Conservation (phyloP, 37 sponge, comb jelly and placozoan species). For the Chondrilla cf. caribensis region DNA sequence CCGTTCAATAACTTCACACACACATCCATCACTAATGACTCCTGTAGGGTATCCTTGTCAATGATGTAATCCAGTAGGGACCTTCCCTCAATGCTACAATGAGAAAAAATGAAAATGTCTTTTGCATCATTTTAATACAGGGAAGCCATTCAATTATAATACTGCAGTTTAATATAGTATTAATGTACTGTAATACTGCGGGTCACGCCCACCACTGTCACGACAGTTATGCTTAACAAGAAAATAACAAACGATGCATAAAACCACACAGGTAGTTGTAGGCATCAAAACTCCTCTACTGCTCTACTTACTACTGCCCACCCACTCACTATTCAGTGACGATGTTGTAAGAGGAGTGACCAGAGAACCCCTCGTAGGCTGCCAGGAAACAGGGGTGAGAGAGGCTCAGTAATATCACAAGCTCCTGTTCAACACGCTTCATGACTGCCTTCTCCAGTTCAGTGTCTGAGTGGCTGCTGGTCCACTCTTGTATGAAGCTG, state of each 20-base stretch:
- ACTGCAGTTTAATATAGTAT: too few species aligned
- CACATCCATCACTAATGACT: neutral
- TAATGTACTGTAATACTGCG: too few species aligned
- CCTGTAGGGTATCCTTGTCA: slow-evolving; percentile 20
- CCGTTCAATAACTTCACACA: slow-evolving; percentile 27
- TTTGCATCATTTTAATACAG: neutral
- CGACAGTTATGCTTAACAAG: too few species aligned
- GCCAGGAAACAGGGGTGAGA: slow-evolving; percentile 51
- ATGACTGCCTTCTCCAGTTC: neutral
- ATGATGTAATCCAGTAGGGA: slow-evolving; percentile 44
- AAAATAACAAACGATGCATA: too few species aligned
- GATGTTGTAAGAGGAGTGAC: slow-evolving; percentile 35
- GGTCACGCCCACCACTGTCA: too few species aligned
- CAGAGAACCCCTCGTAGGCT: slow-evolving; percentile 39
- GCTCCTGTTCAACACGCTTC: slow-evolving; percentile 56
- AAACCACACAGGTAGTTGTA: too few species aligned
- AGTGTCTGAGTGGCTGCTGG: neutral
- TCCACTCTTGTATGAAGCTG: neutral
- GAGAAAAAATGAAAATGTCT: neutral
- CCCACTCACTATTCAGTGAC: slow-evolving; percentile 58
- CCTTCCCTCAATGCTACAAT: slow-evolving; percentile 35
- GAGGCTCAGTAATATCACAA: slow-evolving; percentile 45
- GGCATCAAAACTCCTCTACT: too few species aligned
- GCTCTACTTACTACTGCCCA: too few species aligned
- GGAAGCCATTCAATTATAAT: too few species aligned